phyloP scores from a whole-genome alignment of 2,797 vertebrate species.

The Danio jaintianensis region DNA sequence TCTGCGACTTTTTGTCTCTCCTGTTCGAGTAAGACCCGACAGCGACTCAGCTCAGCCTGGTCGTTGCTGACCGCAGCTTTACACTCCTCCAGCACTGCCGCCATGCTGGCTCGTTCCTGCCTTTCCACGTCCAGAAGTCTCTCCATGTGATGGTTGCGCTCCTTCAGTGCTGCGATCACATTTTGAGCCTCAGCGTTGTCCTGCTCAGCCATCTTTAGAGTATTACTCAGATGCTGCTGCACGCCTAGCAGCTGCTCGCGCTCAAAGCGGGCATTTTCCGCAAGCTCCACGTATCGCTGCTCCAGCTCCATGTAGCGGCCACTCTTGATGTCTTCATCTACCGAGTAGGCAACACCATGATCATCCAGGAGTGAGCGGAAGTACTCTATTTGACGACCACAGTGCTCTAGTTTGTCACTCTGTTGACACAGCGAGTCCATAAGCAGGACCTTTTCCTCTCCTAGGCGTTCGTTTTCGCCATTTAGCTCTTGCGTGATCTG shows the following conservation, averaged over 20 bases:
- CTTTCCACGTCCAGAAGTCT: conserved; percentile 91
- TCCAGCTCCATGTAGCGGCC: conserved; percentile 95
- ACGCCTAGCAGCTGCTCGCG: conserved; percentile 95
- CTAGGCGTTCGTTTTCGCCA: conserved; percentile 93
- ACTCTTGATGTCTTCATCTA: conserved; percentile 95
- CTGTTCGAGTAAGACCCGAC: conserved; percentile 90
- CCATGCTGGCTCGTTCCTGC: conserved; percentile 84
- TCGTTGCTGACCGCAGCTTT: conserved; percentile 85
- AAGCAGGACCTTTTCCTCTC: conserved; percentile 94
- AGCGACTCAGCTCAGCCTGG: conserved; percentile 89
- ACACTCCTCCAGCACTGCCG: conserved; percentile 87
- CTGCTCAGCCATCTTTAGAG: conserved; percentile 96
- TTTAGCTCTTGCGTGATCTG: conserved; percentile 97
- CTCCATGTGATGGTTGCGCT: conserved; percentile 96
- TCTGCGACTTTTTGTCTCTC: conserved; percentile 93
- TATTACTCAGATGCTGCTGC: conserved; percentile 95
- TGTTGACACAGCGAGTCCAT: conserved; percentile 98
- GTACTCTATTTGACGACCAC: conserved; percentile 92
- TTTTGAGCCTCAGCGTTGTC: conserved; percentile 96
- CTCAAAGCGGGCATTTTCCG: conserved; percentile 92
- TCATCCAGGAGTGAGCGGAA: conserved; percentile 91
- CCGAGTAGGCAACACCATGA: conserved; percentile 86
- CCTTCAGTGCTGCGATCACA: conserved; percentile 90
- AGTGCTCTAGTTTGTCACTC: conserved; percentile 92
- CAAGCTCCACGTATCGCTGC: conserved; percentile 91